These are phyloP conservation scores for Pogonocherus hispidulus DNA, from an alignment of 2,888 invertebrate species.

Conservation along the genomic window DNA sequence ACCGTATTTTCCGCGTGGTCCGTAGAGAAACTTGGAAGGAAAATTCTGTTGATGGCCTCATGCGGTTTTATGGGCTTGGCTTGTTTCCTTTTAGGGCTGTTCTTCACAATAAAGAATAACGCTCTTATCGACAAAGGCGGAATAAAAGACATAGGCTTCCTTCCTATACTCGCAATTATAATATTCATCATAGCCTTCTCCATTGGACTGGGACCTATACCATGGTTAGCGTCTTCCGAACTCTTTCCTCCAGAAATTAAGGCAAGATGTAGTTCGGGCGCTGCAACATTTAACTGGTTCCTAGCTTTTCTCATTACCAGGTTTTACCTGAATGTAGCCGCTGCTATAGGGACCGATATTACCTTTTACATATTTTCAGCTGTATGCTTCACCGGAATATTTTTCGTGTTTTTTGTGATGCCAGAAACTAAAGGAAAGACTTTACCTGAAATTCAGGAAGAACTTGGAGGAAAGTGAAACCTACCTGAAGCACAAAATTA, in stretches of 20 bases:
- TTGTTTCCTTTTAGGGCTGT: constrained; percentile 78
- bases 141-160: constrained; percentile 76
- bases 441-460: constrained; percentile 57
- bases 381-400: constrained; percentile 75
- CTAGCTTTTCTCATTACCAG: constrained; percentile 86
- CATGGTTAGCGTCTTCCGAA: constrained; percentile 90
- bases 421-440: constrained; percentile 65
- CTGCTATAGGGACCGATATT: constrained; percentile 72
- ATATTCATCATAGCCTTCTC: constrained; percentile 86
- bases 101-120: constrained; percentile 72
- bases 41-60: constrained; percentile 82
- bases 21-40: constrained; percentile 86
- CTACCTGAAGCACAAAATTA: too few species aligned
- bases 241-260: constrained; percentile 86
- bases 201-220: constrained; percentile 88
- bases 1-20: constrained; percentile 82
- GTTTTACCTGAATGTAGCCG: constrained; percentile 75
- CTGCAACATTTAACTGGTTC: constrained; percentile 88
- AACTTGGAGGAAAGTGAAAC: constrained; percentile 16
- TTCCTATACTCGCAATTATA: constrained; percentile 81
- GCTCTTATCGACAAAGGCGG: constrained; percentile 62
- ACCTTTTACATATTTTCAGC: constrained; percentile 84
- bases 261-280: constrained; percentile 82
- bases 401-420: constrained; percentile 71
- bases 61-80: constrained; percentile 80